Percentiles rank a stretch among this genome's conserved stretches.
These are phyloP conservation scores for Carcina quercana DNA, from an alignment of 2,888 invertebrate species.

Conservation along the genomic window DNA sequence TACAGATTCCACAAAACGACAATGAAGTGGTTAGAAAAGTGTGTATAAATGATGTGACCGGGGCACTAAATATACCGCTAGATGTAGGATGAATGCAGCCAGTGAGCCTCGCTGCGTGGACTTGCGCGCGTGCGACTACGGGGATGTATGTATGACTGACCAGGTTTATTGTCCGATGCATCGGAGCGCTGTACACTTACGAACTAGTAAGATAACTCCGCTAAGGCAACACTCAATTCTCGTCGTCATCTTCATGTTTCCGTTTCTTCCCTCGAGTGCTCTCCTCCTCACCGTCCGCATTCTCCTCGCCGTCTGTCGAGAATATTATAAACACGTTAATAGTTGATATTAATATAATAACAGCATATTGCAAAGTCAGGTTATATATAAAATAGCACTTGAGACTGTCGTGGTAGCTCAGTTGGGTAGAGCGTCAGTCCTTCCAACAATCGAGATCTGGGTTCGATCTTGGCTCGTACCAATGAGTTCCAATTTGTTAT, in stretches of 20 bases:
- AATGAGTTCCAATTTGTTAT: too few species aligned
- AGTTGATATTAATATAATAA: too few species aligned
- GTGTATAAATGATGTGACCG: constrained; percentile 27
- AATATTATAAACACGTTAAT: too few species aligned
- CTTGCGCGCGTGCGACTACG: constrained; percentile 34
- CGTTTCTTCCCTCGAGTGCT: constrained; percentile 76
- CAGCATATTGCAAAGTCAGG: too few species aligned
- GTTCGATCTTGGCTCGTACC: too few species aligned
- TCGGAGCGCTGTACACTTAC: constrained; percentile 72
- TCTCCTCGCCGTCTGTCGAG: constrained; percentile 53
- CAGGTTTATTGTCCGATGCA: constrained; percentile 66
- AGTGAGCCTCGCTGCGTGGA: constrained; percentile 24
- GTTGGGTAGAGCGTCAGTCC: too few species aligned
- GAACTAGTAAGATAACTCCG: constrained; percentile 67
- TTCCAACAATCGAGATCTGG: too few species aligned
- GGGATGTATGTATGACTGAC: too few species aligned
- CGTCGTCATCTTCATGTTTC: constrained; percentile 74
- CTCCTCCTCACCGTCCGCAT: constrained; percentile 57
- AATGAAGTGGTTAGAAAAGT: constrained; percentile 41
- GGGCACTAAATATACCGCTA: too few species aligned
- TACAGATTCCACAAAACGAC: constrained; percentile 63
- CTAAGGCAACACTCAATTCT: constrained; percentile 70
- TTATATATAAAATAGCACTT: too few species aligned
- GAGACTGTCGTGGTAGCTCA: too few species aligned
- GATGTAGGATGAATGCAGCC: constrained; percentile 61